Evolutionary conservation across 2,113 vertebrate species (phyloP).

Genomic region (Ageneiosus marmoratus): DNA sequence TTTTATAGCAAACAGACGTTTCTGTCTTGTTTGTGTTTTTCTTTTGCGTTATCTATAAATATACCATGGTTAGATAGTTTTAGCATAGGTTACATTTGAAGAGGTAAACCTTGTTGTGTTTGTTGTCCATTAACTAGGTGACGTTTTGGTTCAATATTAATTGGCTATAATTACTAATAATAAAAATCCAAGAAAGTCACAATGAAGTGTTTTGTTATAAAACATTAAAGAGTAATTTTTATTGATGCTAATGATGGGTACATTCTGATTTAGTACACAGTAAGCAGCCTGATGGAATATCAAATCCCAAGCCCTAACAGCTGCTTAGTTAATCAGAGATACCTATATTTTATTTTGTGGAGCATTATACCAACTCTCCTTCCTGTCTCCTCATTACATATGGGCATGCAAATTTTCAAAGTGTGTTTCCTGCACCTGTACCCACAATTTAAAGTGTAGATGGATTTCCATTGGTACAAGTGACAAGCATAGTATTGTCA

Average conservation of each 20-base stretch:
- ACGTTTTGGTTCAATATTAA: background rate
- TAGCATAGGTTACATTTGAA: background rate
- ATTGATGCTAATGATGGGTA: background rate
- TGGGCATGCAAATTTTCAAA: background rate
- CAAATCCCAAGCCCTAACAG: background rate
- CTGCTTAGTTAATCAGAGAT: background rate
- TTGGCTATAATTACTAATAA: background rate
- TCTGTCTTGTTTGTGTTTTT: background rate
- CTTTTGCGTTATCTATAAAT: background rate
- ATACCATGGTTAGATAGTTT: background rate
- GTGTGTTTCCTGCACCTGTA: conserved; percentile 28
- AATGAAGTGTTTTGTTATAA: background rate
- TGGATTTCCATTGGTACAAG: conserved; percentile 55
- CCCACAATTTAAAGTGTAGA: conserved; percentile 35
- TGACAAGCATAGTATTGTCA: conserved; percentile 66
- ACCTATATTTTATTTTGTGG: background rate
- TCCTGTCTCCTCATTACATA: conserved; percentile 14
- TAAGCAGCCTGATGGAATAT: background rate
- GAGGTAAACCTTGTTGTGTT: background rate
- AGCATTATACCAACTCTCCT: background rate
- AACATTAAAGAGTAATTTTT: background rate
- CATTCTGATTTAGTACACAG: background rate
- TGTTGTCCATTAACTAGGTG: background rate
- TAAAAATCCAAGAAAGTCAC: background rate
- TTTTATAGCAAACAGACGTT: background rate